Conservation (phyloP, 1,140 invertebrate genomes). For the Drosophila sechellia region DNA sequence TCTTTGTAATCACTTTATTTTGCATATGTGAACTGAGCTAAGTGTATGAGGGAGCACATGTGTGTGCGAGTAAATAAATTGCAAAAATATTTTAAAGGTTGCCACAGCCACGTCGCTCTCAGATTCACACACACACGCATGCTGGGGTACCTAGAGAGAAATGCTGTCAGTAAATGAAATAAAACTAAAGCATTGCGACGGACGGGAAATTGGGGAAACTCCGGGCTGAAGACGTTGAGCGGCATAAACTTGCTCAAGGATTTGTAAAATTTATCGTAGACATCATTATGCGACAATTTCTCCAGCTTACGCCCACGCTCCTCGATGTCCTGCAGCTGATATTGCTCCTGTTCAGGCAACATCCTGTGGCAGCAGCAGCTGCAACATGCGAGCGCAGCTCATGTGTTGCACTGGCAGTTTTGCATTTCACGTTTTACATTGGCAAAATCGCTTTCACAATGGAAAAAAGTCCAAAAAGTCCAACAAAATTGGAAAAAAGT, state of each 20-base stretch:
- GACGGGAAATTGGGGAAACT: background rate
- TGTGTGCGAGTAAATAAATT: constrained; percentile 61
- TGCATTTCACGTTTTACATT: constrained; percentile 78
- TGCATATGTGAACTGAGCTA: constrained; percentile 73
- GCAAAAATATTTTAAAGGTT: constrained; percentile 80
- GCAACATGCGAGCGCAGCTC: constrained; percentile 49
- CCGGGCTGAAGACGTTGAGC: constrained; percentile 22
- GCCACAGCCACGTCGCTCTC: constrained; percentile 61
- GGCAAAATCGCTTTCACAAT: constrained; percentile 74
- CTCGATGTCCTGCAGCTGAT: constrained; percentile 7
- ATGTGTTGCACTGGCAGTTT: constrained; percentile 47
- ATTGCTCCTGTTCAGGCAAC: constrained; percentile 3
- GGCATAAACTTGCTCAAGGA: constrained; percentile 57
- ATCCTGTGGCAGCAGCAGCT: constrained; percentile 49
- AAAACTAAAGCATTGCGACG: constrained; percentile 50
- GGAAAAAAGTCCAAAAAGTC: constrained; percentile 52
- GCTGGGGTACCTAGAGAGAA: constrained; percentile 7
- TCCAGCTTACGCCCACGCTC: constrained; percentile 39
- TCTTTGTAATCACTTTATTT: constrained; percentile 81
- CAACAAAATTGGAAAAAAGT: constrained; percentile 4
- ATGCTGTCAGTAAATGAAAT: constrained; percentile 65
- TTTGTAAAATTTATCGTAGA: constrained; percentile 79
- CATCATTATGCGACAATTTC: constrained; percentile 78
- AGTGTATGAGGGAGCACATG: constrained; percentile 54
- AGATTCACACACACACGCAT: constrained; percentile 3